Percentiles rank a stretch among this genome's conserved stretches.
Conservation (phyloP, 2,797 vertebrate genomes). For the Euthynnus affinis region DNA sequence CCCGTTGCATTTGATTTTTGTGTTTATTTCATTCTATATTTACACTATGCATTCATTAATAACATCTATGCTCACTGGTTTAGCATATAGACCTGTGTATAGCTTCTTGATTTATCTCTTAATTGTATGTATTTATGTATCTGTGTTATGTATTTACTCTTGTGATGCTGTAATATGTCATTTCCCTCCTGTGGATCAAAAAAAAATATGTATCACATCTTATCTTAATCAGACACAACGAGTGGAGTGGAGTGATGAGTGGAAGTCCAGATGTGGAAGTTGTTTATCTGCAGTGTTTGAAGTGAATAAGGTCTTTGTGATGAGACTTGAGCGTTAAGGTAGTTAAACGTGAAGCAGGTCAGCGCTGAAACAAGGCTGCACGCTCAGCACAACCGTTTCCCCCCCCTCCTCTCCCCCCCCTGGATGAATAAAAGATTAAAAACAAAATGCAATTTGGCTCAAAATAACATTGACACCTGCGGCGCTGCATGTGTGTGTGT, state of each 20-base stretch:
- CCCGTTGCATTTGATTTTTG: neutral
- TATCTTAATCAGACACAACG: neutral
- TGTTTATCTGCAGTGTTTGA: too few relatives aligned
- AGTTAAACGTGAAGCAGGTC: conserved; percentile 7
- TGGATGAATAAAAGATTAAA: conserved; percentile 23
- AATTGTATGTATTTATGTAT: neutral
- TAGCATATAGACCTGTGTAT: neutral
- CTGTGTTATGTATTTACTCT: too few relatives aligned
- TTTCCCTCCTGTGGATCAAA: neutral
- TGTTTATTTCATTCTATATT: neutral
- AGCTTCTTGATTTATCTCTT: neutral
- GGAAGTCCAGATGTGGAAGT: too few relatives aligned
- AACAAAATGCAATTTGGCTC: conserved; percentile 30
- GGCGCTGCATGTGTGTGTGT: too few relatives aligned
- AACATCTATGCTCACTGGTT: too few relatives aligned
- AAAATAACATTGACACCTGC: conserved; percentile 19
- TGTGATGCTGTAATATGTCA: neutral
- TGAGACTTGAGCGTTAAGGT: neutral
- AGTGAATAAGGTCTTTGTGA: too few relatives aligned
- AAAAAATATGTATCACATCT: neutral
- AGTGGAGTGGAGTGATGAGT: neutral
- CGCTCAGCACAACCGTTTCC: conserved; percentile 44
- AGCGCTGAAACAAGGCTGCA: neutral
- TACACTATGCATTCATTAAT: neutral
- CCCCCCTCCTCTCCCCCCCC: too few relatives aligned